Conservation (phyloP, 35 echinoderm and acorn worm genomes). For the Nesometra sesokonis region DNA sequence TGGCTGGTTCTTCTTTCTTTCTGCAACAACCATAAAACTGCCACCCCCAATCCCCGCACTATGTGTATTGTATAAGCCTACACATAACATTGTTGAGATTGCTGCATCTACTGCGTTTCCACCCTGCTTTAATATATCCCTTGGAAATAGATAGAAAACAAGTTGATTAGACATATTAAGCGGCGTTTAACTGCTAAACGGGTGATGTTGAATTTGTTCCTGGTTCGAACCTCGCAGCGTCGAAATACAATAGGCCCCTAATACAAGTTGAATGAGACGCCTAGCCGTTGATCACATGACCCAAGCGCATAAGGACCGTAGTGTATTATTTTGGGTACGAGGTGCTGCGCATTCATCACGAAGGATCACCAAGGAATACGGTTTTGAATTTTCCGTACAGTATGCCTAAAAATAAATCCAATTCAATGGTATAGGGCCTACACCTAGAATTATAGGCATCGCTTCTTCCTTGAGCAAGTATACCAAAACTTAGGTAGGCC, state of each 20-base stretch:
- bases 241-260: not conserved
- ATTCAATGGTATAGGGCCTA: too few relatives aligned
- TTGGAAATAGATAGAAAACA: constrained; percentile 8
- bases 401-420: too few relatives aligned
- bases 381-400: too few relatives aligned
- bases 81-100: constrained; percentile 57
- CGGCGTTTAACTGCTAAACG: not conserved
- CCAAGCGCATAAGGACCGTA: too few relatives aligned
- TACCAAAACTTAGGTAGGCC: too few relatives aligned
- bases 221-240: not conserved
- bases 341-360: too few relatives aligned
- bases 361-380: too few relatives aligned
- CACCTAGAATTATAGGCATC: too few relatives aligned
- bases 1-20: not conserved
- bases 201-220: not conserved
- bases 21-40: constrained; percentile 59
- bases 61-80: constrained; percentile 55
- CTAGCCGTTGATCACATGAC: too few relatives aligned
- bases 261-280: too few relatives aligned
- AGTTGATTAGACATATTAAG: not conserved
- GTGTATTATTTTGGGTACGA: too few relatives aligned
- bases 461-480: too few relatives aligned
- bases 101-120: constrained; percentile 70
- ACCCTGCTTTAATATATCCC: constrained; percentile 50
- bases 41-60: constrained; percentile 82